These are phyloP conservation scores for Eupithecia inturbata DNA, from an alignment of 2,888 invertebrate species.

Conservation along the genomic window DNA sequence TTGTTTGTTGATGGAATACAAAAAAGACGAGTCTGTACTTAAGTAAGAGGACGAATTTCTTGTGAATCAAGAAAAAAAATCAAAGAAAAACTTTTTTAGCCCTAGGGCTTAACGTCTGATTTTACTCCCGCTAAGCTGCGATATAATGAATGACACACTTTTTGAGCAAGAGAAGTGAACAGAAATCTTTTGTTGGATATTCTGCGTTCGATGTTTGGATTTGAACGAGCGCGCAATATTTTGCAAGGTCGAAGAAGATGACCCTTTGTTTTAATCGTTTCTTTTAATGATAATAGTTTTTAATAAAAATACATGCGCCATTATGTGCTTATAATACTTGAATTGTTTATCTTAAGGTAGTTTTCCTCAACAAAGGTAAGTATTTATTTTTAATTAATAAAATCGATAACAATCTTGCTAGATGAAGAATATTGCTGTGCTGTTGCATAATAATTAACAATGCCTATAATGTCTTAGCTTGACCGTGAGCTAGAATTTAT, in stretches of 20 bases:
- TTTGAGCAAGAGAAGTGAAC: no score
- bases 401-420: slow-evolving; percentile 22
- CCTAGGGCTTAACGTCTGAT: no score
- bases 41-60: no score
- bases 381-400: slow-evolving; percentile 26
- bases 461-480: slow-evolving; percentile 13
- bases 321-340: slow-evolving; percentile 24
- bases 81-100: no score
- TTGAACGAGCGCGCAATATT: neutral
- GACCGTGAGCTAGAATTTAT: slow-evolving; percentile 24
- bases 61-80: no score
- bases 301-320: slow-evolving; percentile 24
- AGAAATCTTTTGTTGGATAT: slow-evolving; percentile 22
- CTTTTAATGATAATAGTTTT: slow-evolving; percentile 30
- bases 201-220: neutral
- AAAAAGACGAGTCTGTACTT: no score
- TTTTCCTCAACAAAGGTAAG: slow-evolving; percentile 37
- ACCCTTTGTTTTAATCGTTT: slow-evolving; percentile 41
- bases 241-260: slow-evolving; percentile 39
- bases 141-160: no score
- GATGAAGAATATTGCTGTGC: slow-evolving; percentile 25
- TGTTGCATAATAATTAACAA: slow-evolving; percentile 8
- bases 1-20: no score
- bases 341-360: slow-evolving; percentile 24
- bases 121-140: no score